Percentiles rank a stretch among this genome's conserved stretches.
phyloP scores from a whole-genome alignment of 2,888 invertebrate species.

The Drosophila villosipedis region DNA sequence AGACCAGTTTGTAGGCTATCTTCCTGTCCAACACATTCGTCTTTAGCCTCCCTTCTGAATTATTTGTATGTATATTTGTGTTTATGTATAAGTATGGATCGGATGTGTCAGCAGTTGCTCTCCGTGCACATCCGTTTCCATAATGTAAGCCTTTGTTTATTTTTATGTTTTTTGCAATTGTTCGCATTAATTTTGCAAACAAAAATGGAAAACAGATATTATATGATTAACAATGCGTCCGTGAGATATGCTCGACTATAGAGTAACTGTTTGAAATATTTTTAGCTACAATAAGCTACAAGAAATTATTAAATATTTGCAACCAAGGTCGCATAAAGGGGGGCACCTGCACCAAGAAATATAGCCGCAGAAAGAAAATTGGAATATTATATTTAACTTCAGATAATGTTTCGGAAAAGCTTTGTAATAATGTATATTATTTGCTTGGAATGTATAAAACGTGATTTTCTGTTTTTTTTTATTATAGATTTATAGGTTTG shows the following conservation, averaged over 20 bases:
- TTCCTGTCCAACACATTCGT: constrained; percentile 12
- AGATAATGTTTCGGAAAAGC: neutral
- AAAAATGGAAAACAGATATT: neutral
- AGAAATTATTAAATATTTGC: too few relatives aligned
- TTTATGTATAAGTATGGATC: constrained; percentile 8
- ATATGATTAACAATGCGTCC: neutral
- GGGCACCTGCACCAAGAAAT: neutral
- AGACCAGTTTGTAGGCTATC: constrained; percentile 17
- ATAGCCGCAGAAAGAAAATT: neutral
- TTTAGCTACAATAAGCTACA: neutral
- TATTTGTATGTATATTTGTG: neutral
- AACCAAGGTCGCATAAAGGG: neutral
- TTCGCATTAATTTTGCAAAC: constrained; percentile 53
- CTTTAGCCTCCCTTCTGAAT: neutral
- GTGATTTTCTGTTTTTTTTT: neutral
- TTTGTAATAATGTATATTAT: neutral
- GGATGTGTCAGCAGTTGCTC: constrained; percentile 58
- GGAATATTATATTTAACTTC: neutral
- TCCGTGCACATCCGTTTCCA: constrained; percentile 56
- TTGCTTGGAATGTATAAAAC: neutral
- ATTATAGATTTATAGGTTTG: neutral
- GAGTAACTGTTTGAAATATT: neutral
- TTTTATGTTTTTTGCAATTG: constrained; percentile 31
- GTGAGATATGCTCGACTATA: constrained; percentile 18
- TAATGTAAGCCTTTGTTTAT: constrained; percentile 28